phyloP scores from a whole-genome alignment of 2,888 invertebrate genomes.

The Periphyllus acericola region DNA sequence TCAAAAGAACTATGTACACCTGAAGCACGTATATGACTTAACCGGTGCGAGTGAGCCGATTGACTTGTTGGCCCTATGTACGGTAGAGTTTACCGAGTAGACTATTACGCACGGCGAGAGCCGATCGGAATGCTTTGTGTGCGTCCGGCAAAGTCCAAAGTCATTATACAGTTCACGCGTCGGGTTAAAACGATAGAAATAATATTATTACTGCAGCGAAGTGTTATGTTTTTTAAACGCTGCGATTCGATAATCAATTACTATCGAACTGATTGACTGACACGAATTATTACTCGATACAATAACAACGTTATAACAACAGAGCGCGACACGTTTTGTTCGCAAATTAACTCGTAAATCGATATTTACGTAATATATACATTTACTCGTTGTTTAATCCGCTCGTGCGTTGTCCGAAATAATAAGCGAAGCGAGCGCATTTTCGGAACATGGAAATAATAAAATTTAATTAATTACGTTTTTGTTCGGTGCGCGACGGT shows the following conservation, averaged over 20 bases:
- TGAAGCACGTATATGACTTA: no score
- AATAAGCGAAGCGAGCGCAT: not conserved
- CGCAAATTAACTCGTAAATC: not conserved
- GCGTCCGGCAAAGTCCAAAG: no score
- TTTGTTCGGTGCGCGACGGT: not conserved
- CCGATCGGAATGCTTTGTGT: no score
- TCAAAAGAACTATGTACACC: no score
- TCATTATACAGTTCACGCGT: no score
- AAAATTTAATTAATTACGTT: not conserved
- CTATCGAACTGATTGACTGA: not conserved
- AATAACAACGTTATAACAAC: not conserved
- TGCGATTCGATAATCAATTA: not conserved
- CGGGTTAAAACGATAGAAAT: no score
- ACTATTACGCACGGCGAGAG: no score
- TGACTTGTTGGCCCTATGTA: no score
- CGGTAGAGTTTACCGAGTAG: no score
- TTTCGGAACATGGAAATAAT: not conserved
- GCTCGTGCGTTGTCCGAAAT: not conserved
- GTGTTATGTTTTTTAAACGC: no score
- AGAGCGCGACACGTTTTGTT: not conserved
- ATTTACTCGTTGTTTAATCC: not conserved
- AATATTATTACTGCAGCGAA: no score
- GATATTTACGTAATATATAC: not conserved
- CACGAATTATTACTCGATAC: not conserved
- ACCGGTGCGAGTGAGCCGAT: no score